Percentiles rank a stretch among this genome's conserved stretches.
These are phyloP conservation scores for Chloroceryle amazona DNA, from an alignment of 2,797 vertebrate genomes.

Conservation along the genomic window DNA sequence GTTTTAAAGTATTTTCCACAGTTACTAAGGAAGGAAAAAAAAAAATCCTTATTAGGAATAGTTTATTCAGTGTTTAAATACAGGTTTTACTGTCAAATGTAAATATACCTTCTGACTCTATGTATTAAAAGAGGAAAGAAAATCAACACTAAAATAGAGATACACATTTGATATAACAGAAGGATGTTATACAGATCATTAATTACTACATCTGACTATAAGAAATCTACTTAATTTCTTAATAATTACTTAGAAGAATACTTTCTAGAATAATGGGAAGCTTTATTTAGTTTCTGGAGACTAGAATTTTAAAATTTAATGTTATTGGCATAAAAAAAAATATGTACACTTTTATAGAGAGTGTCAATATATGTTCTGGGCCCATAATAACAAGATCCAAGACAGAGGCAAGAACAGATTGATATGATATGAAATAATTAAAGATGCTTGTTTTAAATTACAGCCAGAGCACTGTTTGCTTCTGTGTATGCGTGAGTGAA, in stretches of 20 bases:
- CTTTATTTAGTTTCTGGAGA: background rate
- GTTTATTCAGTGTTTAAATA: conserved; percentile 36
- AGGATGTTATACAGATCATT: background rate
- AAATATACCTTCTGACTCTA: conserved; percentile 61
- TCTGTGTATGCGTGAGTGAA: background rate
- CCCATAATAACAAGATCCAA: background rate
- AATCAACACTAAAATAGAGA: conserved; percentile 41
- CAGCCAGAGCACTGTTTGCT: background rate
- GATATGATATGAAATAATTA: background rate
- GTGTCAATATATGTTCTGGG: background rate
- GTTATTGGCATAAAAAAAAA: background rate
- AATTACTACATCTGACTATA: background rate
- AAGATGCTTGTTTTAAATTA: background rate
- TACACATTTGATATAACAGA: background rate
- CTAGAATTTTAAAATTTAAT: background rate
- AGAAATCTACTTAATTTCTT: background rate
- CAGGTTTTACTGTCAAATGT: conserved; percentile 35
- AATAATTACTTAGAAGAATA: background rate
- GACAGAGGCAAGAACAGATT: background rate
- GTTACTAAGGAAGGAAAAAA: background rate
- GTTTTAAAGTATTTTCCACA: background rate
- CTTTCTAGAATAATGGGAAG: background rate
- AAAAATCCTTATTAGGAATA: conserved; percentile 37
- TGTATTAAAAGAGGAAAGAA: conserved; percentile 48
- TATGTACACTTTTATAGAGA: background rate